These are phyloP conservation scores for Trichopria drosophilae DNA, from an alignment of 2,888 invertebrate species.

Conservation along the genomic window DNA sequence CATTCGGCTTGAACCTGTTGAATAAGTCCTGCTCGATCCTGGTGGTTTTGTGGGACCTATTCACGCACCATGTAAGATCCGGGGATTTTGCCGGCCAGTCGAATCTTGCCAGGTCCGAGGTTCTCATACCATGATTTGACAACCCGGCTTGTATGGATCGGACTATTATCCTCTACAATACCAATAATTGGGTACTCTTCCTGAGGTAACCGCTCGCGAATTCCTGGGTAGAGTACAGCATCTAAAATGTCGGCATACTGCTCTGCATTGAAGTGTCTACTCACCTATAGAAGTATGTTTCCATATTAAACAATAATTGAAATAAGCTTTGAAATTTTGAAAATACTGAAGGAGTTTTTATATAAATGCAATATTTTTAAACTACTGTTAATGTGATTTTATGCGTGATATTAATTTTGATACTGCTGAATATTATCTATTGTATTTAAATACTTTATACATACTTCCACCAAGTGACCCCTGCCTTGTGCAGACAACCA, in stretches of 20 bases:
- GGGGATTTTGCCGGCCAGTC: slow-evolving; percentile 33
- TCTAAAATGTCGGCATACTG: slow-evolving; percentile 26
- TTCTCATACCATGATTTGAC: slow-evolving; percentile 27
- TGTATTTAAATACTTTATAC: too few relatives aligned
- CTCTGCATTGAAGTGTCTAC: too few relatives aligned
- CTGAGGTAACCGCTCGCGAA: slow-evolving; percentile 20
- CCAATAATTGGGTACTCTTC: slow-evolving; percentile 17
- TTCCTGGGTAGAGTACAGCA: slow-evolving; percentile 25
- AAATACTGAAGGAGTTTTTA: too few relatives aligned
- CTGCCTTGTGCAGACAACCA: too few relatives aligned
- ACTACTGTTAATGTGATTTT: too few relatives aligned
- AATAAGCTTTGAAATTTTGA: too few relatives aligned
- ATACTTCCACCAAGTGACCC: too few relatives aligned
- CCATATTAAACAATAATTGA: too few relatives aligned
- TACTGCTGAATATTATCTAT: too few relatives aligned
- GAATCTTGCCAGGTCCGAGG: slow-evolving; percentile 25
- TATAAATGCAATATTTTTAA: too few relatives aligned
- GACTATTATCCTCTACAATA: slow-evolving; percentile 32
- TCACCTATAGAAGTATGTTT: too few relatives aligned
- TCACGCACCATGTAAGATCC: slow-evolving; percentile 30
- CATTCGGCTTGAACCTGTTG: neutral
- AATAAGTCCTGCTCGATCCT: neutral
- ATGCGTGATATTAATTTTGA: too few relatives aligned
- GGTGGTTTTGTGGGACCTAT: neutral
- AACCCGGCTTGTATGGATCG: slow-evolving; percentile 24